These are phyloP conservation scores for Drosophila suboccidentalis DNA, from an alignment of 2,888 invertebrate genomes.

Conservation along the genomic window DNA sequence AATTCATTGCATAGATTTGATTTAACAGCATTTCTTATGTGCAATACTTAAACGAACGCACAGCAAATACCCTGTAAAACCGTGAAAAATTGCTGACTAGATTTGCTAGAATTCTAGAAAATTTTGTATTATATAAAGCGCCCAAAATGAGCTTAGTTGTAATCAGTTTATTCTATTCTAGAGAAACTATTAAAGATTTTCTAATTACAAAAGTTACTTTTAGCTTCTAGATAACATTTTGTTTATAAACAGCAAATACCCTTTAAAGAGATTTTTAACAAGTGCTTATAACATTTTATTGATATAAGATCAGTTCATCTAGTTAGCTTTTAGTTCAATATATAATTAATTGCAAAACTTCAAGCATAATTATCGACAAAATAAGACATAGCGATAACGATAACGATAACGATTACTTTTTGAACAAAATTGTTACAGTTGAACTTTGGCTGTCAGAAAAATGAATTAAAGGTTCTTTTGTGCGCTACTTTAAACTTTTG, in stretches of 20 bases:
- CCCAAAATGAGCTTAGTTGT: too few species aligned
- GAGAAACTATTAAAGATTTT: too few species aligned
- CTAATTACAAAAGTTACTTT: too few species aligned
- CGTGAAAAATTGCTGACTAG: too few species aligned
- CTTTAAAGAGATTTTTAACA: neutral
- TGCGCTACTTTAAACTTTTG: conserved; percentile 28
- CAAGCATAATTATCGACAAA: neutral
- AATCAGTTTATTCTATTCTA: too few species aligned
- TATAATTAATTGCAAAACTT: conserved; percentile 2
- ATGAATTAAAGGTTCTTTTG: conserved; percentile 5
- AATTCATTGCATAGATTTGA: conserved; percentile 46
- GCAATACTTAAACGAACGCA: neutral
- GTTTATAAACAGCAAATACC: too few species aligned
- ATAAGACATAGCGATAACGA: conserved; percentile 11
- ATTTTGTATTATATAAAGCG: too few species aligned
- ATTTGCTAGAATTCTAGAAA: too few species aligned
- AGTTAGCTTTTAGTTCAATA: neutral
- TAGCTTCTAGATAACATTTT: too few species aligned
- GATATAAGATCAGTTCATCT: neutral
- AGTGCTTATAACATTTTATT: neutral
- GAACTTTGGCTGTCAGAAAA: conserved; percentile 13
- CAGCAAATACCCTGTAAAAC: conserved; percentile 7
- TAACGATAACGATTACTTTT: conserved; percentile 4
- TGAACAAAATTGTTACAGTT: neutral
- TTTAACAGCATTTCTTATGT: conserved; percentile 31